These are phyloP conservation scores for Pelodytes ibericus DNA, from an alignment of 2,797 vertebrate genomes.

Conservation along the genomic window DNA sequence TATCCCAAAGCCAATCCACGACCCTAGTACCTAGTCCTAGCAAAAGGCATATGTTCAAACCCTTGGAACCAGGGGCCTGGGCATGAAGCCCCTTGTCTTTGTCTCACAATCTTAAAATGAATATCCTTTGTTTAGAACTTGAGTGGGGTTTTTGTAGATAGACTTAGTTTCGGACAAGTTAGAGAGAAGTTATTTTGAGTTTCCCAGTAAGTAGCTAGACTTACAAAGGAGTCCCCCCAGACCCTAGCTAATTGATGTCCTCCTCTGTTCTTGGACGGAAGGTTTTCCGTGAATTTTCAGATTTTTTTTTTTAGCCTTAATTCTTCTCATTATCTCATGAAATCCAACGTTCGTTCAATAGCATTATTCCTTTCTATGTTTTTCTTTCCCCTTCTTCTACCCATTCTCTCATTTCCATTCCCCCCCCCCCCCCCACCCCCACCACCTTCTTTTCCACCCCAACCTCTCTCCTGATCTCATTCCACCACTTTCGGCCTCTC, in stretches of 20 bases:
- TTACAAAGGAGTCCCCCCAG: not conserved
- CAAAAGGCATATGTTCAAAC: too few relatives aligned
- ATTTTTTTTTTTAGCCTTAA: not conserved
- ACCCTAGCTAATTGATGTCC: not conserved
- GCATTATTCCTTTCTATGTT: not conserved
- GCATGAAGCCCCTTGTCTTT: too few relatives aligned
- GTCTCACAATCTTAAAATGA: too few relatives aligned
- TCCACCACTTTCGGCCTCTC: not conserved
- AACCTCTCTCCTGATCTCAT: not conserved
- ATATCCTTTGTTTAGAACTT: too few relatives aligned
- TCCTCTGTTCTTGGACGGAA: constrained; percentile 22
- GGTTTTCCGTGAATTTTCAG: not conserved
- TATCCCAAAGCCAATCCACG: too few relatives aligned
- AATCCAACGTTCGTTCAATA: not conserved
- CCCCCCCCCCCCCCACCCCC: constrained; percentile 16
- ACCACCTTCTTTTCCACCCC: constrained; percentile 1
- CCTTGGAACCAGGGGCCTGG: too few relatives aligned
- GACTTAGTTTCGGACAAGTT: not conserved
- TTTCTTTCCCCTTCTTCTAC: not conserved
- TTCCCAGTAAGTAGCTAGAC: not conserved
- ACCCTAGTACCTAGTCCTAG: too few relatives aligned
- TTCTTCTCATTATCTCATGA: too few relatives aligned
- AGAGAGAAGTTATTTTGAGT: not conserved
- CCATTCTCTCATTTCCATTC: not conserved
- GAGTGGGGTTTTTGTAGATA: too few relatives aligned